Evolutionary conservation across 1,140 invertebrate species (phyloP).

Genomic region (Ladona fulva): DNA sequence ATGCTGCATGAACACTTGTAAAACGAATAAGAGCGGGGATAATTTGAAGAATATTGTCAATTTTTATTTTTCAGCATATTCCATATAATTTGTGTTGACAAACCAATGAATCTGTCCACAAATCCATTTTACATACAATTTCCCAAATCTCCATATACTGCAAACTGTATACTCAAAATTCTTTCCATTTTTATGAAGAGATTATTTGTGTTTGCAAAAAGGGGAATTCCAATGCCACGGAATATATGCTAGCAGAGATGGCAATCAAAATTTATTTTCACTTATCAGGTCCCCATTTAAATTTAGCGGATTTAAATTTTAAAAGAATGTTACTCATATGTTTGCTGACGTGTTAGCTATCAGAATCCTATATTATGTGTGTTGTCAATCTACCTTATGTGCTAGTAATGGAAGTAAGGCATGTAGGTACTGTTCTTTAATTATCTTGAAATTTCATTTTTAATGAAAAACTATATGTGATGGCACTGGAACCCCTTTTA

Average conservation of each 20-base stretch:
- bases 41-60: neutral
- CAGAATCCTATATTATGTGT: neutral
- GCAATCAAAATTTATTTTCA: neutral
- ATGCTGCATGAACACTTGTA: constrained; percentile 5
- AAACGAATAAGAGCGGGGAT: neutral
- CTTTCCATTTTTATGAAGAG: neutral
- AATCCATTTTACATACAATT: neutral
- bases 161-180: neutral
- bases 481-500: constrained; percentile 19
- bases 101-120: neutral
- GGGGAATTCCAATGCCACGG: neutral
- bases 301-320: neutral
- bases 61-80: constrained; percentile 2
- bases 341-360: neutral
- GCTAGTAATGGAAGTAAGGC: constrained; percentile 11
- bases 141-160: neutral
- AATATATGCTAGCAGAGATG: neutral
- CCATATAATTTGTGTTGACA: neutral
- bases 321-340: neutral
- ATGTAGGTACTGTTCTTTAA: constrained; percentile 1
- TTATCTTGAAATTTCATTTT: constrained; percentile 13
- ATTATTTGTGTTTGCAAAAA: neutral
- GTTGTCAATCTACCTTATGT: constrained; percentile 10
- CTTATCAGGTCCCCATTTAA: neutral
- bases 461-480: constrained; percentile 17